Evolutionary conservation across 2,888 invertebrate species (phyloP).

Genomic region (Pyrocoelia pectoralis): DNA sequence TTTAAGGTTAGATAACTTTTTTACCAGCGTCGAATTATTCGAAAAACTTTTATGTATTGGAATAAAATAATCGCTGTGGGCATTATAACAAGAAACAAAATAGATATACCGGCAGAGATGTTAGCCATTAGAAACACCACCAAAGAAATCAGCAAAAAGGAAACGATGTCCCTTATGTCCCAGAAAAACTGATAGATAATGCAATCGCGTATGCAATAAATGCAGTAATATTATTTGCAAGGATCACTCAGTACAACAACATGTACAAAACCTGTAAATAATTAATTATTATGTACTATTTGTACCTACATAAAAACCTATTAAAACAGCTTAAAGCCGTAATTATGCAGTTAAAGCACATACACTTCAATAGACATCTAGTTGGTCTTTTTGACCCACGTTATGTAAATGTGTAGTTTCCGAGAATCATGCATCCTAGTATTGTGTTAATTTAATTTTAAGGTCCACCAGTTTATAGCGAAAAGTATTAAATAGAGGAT

Average conservation of each 20-base stretch:
- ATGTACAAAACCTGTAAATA: neutral
- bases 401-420: constrained; percentile 3
- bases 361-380: constrained; percentile 1
- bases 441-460: no score
- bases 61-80: no score
- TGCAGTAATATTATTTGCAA: no score
- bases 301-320: no score
- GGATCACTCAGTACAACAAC: no score
- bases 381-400: neutral
- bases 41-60: no score
- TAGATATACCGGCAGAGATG: neutral
- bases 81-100: no score
- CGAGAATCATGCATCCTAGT: neutral
- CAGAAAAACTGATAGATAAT: neutral
- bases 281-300: neutral
- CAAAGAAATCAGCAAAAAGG: neutral
- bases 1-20: constrained; percentile 1
- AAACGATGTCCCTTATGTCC: constrained; percentile 3
- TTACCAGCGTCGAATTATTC: constrained; percentile 5
- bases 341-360: neutral
- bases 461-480: no score
- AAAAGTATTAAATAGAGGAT: no score
- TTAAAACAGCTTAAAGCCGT: neutral
- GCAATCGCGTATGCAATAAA: neutral
- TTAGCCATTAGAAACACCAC: neutral